phyloP scores from a whole-genome alignment of 2,797 vertebrate species.

The Ptychobarbus kaznakovi region DNA sequence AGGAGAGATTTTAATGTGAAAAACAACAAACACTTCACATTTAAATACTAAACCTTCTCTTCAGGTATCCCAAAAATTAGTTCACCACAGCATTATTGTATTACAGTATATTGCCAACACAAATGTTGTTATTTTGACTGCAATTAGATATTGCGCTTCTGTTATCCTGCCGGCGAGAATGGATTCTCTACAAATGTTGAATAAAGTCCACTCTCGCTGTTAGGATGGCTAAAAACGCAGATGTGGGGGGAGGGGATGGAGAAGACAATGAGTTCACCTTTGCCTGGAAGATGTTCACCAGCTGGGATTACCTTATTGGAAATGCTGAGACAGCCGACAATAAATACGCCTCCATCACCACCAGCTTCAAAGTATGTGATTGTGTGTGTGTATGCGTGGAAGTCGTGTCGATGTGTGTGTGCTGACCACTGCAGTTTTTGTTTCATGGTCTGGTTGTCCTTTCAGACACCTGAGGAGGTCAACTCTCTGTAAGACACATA shows the following conservation, averaged over 20 bases:
- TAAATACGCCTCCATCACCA: conserved; percentile 96
- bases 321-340: conserved; percentile 96
- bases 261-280: conserved; percentile 92
- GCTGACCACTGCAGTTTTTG: conserved; percentile 13
- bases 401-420: conserved; percentile 6
- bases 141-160: conserved; percentile 61
- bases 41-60: neutral
- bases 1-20: neutral
- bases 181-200: conserved; percentile 58
- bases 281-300: conserved; percentile 99
- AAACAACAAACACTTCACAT: neutral
- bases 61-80: neutral
- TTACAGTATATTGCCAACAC: neutral
- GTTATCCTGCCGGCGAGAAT: conserved; percentile 64
- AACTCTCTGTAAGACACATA: conserved; percentile 10
- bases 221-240: conserved; percentile 96
- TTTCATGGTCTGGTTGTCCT: conserved; percentile 17
- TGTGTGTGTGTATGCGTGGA: neutral
- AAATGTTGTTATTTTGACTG: conserved; percentile 35
- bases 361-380: conserved; percentile 93
- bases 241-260: conserved; percentile 87
- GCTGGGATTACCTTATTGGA: conserved; percentile 98
- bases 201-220: conserved; percentile 62
- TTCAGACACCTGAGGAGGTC: conserved; percentile 17
- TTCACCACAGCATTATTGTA: neutral